Evolutionary conservation across 2,888 invertebrate genomes (phyloP), one percentile per base, ranked within the genome.

Genomic region (Rugalucina vietnamica): DNA sequence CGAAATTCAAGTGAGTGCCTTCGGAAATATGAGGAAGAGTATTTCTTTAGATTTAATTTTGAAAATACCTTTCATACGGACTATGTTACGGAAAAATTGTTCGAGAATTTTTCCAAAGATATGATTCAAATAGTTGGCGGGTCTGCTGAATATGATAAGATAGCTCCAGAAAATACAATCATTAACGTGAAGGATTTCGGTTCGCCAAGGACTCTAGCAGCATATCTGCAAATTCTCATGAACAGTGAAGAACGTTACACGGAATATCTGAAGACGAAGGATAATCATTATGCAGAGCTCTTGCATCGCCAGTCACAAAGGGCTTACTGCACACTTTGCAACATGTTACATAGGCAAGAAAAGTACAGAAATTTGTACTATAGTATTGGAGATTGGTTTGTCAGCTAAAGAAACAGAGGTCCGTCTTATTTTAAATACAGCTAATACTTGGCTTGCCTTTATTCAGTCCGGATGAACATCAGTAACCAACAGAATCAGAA

Each of bases 81-180:
- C 74, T 88, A 88, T 76, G 82, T 88, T 18, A 87, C 87, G 4
- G 88, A 88, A 81, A 88, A 88, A 37, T 60, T 81, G 43, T 88
- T 82, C 39, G 72, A 70, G 14, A 80, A 72, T 43, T 81, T 85
- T 36, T 49, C 65, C 24, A 43, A 65, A 27, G 54, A 81, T 27
- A 79, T 83, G 60, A 49, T 88, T 37, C 83, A 74, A 29, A 75
- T 88, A 1, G 85, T 49, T 24, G 27, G 8, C 14, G 72, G 72
- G 10, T 39, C 43, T 1, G 39, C 72, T 12, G 50, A 82, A 37
- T 76, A 76, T 36, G 72, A 60, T 50, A 77, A 71, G 8, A 24
- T 37, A n/a, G 71, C 29, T 5, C 81, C 81, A 18, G 49, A 37
- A 14, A 43, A 71, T 4, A 76, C 81, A n/a, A 34, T 76, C 0